phyloP scores from a whole-genome alignment of 2,797 vertebrate species.

The Etheostoma nigrum region DNA sequence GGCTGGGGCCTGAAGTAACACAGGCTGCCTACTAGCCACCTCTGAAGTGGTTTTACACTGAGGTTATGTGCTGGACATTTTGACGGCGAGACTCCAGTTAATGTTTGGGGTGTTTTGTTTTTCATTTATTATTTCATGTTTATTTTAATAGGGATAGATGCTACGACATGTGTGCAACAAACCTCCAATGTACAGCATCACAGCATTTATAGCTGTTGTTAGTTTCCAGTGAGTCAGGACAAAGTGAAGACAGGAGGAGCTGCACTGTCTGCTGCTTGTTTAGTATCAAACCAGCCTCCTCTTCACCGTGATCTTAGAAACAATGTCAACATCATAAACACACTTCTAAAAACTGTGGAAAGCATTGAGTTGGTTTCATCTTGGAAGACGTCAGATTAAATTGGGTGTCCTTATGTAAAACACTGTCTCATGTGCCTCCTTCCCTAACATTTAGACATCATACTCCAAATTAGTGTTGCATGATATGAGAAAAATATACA shows the following conservation, averaged over 20 bases:
- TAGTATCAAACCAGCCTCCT: background rate
- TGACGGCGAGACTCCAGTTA: background rate
- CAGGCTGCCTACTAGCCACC: no score
- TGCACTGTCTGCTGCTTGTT: background rate
- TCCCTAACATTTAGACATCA: background rate
- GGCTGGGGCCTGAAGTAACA: background rate
- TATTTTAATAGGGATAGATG: no score
- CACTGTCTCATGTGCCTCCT: background rate
- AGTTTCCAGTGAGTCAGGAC: no score
- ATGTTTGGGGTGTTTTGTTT: slow-evolving; percentile 11
- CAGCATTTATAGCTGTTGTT: no score
- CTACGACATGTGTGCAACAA: no score
- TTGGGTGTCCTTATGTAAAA: background rate
- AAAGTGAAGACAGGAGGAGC: background rate
- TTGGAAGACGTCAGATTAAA: background rate
- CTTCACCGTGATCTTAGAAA: slow-evolving; percentile 4
- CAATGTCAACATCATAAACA: background rate
- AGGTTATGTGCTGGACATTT: slow-evolving; percentile 1
- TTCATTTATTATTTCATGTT: no score
- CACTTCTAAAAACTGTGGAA: background rate
- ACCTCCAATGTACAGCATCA: no score
- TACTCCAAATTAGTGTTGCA: background rate
- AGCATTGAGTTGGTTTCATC: background rate
- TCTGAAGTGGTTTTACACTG: background rate
- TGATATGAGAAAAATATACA: no score